These are phyloP conservation scores for Scarus forsteni DNA, from an alignment of 2,797 vertebrate genomes.

Conservation along the genomic window DNA sequence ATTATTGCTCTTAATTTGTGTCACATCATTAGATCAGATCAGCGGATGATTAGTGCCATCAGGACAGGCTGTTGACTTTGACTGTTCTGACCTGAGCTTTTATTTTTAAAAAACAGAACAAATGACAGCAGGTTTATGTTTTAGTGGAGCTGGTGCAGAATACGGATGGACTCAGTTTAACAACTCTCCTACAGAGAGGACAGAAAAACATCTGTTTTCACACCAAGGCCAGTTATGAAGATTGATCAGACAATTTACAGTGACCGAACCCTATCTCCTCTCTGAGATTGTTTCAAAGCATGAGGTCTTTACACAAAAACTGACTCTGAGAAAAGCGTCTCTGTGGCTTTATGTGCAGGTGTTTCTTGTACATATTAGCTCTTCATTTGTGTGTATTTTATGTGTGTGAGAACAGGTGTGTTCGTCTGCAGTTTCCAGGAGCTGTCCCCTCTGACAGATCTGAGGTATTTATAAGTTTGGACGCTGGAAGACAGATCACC, in stretches of 20 bases:
- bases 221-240: slow-evolving; percentile 70
- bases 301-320: slow-evolving; percentile 68
- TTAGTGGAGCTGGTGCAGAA: slow-evolving; percentile 41
- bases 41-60: slow-evolving; percentile 27
- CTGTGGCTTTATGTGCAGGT: slow-evolving; percentile 43
- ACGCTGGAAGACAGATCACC: slow-evolving; percentile 67
- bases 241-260: slow-evolving; percentile 78
- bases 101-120: slow-evolving; percentile 24
- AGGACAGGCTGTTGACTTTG: slow-evolving; percentile 43
- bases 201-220: slow-evolving; percentile 56
- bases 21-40: slow-evolving; percentile 56
- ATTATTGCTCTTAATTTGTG: slow-evolving; percentile 59
- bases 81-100: slow-evolving; percentile 42
- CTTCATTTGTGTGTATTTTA: not conserved
- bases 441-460: slow-evolving; percentile 61
- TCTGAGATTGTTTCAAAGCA: slow-evolving; percentile 57
- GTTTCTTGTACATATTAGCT: slow-evolving; percentile 21
- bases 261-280: slow-evolving; percentile 66
- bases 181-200: slow-evolving; percentile 32
- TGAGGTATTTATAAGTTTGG: slow-evolving; percentile 71
- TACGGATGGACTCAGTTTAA: slow-evolving; percentile 47
- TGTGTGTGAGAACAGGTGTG: slow-evolving; percentile 21
- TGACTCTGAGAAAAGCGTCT: slow-evolving; percentile 28
- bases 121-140: slow-evolving; percentile 28
- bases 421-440: slow-evolving; percentile 42